Percentiles rank a stretch among this genome's conserved stretches.
These are phyloP conservation scores for Lethenteron reissneri DNA, from an alignment of 2,113 vertebrate species.

Conservation along the genomic window DNA sequence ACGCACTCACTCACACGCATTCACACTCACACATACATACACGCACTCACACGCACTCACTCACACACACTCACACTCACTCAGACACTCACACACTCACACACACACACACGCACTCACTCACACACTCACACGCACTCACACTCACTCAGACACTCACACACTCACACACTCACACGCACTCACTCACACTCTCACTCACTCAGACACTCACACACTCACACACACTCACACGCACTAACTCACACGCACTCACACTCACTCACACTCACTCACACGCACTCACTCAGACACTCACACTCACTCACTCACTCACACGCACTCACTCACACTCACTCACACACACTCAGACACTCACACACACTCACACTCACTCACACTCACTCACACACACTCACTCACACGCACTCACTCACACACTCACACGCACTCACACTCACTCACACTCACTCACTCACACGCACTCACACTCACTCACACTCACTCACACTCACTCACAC, in stretches of 20 bases:
- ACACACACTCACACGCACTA: not conserved
- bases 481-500: not conserved
- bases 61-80: not conserved
- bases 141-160: not conserved
- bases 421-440: not conserved
- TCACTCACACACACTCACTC: not conserved
- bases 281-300: not conserved
- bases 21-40: too few species aligned
- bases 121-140: not conserved
- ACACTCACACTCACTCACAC: not conserved
- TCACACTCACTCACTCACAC: not conserved
- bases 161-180: not conserved
- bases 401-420: not conserved
- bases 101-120: not conserved
- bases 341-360: not conserved
- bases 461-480: not conserved
- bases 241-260: too few species aligned
- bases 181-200: not conserved
- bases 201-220: not conserved
- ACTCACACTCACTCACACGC: not conserved
- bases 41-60: not conserved
- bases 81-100: not conserved
- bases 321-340: too few species aligned
- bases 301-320: not conserved
- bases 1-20: too few species aligned